phyloP scores from a whole-genome alignment of 2,888 invertebrate genomes.

The Drosophila melanosoma region DNA sequence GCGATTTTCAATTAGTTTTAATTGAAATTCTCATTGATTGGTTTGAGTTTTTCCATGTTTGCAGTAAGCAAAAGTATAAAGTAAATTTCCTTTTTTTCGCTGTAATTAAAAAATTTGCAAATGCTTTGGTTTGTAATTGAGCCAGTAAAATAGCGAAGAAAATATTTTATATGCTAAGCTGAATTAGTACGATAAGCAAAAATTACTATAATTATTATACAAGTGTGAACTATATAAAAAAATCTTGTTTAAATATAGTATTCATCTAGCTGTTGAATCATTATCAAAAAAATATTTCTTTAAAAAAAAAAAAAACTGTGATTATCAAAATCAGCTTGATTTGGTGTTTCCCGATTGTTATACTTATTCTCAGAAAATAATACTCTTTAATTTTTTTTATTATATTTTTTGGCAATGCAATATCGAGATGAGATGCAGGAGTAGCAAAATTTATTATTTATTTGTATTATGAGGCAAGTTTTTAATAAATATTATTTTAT shows the following conservation, averaged over 20 bases:
- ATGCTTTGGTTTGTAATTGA: slow-evolving; percentile 7
- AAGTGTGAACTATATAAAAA: not conserved
- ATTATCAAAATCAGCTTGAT: not conserved
- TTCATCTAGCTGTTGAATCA: not conserved
- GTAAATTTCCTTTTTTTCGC: slow-evolving; percentile 39
- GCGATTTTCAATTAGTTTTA: slow-evolving; percentile 77
- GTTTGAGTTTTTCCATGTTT: slow-evolving; percentile 7
- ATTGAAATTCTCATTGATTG: slow-evolving; percentile 72
- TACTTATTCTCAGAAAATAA: not conserved
- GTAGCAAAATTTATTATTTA: not conserved
- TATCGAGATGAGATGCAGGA: rapidly evolving
- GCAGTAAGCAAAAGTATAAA: slow-evolving; percentile 29
- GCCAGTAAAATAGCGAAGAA: not conserved
- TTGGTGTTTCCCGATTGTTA: not conserved
- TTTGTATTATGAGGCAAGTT: not conserved
- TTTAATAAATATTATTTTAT: not conserved
- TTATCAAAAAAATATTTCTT: not conserved
- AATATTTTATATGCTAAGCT: not conserved
- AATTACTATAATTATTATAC: too few relatives aligned
- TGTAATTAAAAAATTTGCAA: slow-evolving; percentile 49
- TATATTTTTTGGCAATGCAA: not conserved
- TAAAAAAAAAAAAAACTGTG: too few relatives aligned
- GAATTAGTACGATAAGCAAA: not conserved
- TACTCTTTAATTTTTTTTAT: not conserved
- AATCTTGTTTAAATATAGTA: not conserved